phyloP scores from a whole-genome alignment of 2,797 vertebrate species.

The Squalus acanthias region DNA sequence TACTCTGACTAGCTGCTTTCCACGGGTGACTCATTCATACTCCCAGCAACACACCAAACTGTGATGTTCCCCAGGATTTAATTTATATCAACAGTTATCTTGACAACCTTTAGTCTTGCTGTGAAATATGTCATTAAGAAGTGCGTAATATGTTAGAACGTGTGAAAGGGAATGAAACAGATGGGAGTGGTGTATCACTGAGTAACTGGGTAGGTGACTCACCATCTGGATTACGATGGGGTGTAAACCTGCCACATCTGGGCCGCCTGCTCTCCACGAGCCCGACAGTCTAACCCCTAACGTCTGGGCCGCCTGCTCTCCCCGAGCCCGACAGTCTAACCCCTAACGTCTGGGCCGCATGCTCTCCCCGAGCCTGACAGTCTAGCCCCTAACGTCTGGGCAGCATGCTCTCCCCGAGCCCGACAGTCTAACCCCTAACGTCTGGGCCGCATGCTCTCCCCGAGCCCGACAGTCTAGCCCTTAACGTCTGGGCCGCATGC shows the following conservation, averaged over 20 bases:
- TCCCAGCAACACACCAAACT: background rate
- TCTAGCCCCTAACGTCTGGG: no score
- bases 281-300: background rate
- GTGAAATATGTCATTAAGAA: background rate
- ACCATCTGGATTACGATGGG: background rate
- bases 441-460: background rate
- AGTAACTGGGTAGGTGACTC: background rate
- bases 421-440: no score
- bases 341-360: background rate
- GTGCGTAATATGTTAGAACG: background rate
- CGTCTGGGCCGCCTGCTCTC: no score
- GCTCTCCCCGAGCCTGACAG: no score
- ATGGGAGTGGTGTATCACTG: background rate
- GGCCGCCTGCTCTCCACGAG: background rate
- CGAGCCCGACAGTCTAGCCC: background rate
- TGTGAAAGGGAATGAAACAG: background rate
- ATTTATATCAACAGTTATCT: background rate
- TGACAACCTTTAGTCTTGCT: background rate
- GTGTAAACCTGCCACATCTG: background rate
- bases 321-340: background rate
- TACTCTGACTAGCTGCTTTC: background rate
- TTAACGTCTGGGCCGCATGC: no score
- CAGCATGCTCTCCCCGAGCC: no score
- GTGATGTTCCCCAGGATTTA: background rate
- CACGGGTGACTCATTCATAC: background rate